A percentile compares a stretch with the other conserved stretches of the same genome.
These are phyloP conservation scores for Parapsyche elsis DNA, from an alignment of 1,140 invertebrate genomes.

Conservation along the genomic window DNA sequence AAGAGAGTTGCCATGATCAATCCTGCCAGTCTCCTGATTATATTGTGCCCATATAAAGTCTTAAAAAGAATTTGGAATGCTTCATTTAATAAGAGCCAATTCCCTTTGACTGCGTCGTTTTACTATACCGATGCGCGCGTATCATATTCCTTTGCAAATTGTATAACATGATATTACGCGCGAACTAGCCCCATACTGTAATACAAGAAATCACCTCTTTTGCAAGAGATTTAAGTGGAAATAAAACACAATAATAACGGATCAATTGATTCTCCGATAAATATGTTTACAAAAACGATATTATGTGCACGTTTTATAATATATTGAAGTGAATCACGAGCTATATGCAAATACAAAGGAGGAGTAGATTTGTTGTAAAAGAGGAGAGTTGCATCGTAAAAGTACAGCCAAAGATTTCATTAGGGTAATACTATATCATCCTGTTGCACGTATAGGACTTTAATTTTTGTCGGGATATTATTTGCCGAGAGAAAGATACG, in stretches of 20 bases:
- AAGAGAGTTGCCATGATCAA: conserved; percentile 40
- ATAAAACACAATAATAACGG: no score
- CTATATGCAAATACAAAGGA: background rate
- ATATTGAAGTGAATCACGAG: conserved; percentile 14
- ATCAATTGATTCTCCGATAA: no score
- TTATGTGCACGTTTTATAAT: no score
- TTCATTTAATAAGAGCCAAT: conserved; percentile 51
- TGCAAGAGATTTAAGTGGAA: no score
- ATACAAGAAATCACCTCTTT: no score
- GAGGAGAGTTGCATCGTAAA: conserved; percentile 10
- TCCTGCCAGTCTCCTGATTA: conserved; percentile 36
- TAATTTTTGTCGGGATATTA: conserved; percentile 54
- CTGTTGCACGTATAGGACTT: conserved; percentile 51
- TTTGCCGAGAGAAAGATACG: conserved; percentile 30
- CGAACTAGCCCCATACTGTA: background rate
- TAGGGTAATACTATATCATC: conserved; percentile 52
- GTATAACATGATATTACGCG: conserved; percentile 1
- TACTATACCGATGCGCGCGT: conserved; percentile 12
- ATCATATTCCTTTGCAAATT: conserved; percentile 32
- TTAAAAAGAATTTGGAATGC: conserved; percentile 51
- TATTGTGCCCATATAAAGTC: conserved; percentile 45
- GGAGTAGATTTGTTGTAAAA: conserved; percentile 15
- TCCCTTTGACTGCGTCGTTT: conserved; percentile 45
- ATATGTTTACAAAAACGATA: no score
- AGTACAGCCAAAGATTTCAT: conserved; percentile 51